phyloP scores from a whole-genome alignment of 2,113 vertebrate genomes.

The Colius striatus region DNA sequence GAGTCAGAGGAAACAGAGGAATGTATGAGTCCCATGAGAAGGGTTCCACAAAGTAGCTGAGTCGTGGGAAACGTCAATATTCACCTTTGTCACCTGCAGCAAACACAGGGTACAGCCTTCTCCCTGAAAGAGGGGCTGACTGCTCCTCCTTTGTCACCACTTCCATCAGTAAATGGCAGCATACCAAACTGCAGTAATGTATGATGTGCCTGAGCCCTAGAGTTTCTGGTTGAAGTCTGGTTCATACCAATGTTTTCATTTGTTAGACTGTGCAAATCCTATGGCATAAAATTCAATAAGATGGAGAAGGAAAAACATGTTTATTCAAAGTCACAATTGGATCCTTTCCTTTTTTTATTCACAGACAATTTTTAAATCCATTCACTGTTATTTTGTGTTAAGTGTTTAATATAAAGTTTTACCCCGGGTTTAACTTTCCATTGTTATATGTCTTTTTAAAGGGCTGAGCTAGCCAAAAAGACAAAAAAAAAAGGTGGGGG shows the following conservation, averaged over 20 bases:
- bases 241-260: neutral
- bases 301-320: neutral
- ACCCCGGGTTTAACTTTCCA: neutral
- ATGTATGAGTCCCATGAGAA: fast-evolving
- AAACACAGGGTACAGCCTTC: neutral
- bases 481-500: fast-evolving
- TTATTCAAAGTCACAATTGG: neutral
- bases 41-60: neutral
- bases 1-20: neutral
- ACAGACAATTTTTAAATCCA: neutral
- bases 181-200: neutral
- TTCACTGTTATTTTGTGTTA: neutral
- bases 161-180: neutral
- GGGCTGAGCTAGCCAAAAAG: neutral
- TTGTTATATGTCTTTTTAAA: neutral
- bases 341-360: neutral
- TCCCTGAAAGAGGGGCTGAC: neutral
- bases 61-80: fast-evolving
- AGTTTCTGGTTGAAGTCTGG: neutral
- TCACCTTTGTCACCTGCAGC: neutral
- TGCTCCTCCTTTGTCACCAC: fast-evolving
- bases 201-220: neutral
- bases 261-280: neutral
- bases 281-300: neutral
- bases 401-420: neutral